Evolutionary conservation across 1,140 invertebrate species (phyloP), one percentile per base, ranked within the genome.

Genomic region (Brevipalpus yothersi): DNA sequence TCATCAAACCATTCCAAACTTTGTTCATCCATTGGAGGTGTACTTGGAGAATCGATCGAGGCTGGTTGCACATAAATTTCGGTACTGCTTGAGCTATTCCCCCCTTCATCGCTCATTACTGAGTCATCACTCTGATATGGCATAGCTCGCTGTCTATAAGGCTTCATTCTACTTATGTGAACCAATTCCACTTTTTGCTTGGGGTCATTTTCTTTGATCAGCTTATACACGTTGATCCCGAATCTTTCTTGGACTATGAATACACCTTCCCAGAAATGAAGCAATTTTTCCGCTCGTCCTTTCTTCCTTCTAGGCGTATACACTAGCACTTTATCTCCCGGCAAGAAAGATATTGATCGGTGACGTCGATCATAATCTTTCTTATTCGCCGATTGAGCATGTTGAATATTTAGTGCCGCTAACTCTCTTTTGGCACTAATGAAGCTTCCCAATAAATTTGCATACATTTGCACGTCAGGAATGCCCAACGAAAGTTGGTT

Each of bases 151-250:
- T 59, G 19, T 1, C 40, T 3, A 53, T 59, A 54, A 1, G 8
- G 15, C 40, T 59, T 59, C 58, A 59, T 59, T 9, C 58, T 3
- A 21, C 58, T 59, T 0, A 59, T 39, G 21, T 59, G 58, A 1
- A 59, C 58, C 7, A 53, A 7, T 17, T 53, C 45, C 10, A 10
- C 4, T 42, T 53, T 59, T 11, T 15, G 5, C 10, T 31, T 15
- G 4, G 47, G 47, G 17, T 53, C 19, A 19, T 9, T 15, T n/a
- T 39, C 43, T n/a, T 12, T 10, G 17, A 54, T 4, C 4, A 59
- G 7, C 1, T 31, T 9, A 21, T 59, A 59, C 15, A 45, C 41
- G 2, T 39, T 17, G 2, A 17, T 3, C n/a, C 39, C 23, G 10
- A 17, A 4, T 10, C 42, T 2, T 19, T 19, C 42, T 11, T 12